These are phyloP conservation scores for Nicator chloris DNA, from an alignment of 2,113 vertebrate genomes.

Conservation along the genomic window DNA sequence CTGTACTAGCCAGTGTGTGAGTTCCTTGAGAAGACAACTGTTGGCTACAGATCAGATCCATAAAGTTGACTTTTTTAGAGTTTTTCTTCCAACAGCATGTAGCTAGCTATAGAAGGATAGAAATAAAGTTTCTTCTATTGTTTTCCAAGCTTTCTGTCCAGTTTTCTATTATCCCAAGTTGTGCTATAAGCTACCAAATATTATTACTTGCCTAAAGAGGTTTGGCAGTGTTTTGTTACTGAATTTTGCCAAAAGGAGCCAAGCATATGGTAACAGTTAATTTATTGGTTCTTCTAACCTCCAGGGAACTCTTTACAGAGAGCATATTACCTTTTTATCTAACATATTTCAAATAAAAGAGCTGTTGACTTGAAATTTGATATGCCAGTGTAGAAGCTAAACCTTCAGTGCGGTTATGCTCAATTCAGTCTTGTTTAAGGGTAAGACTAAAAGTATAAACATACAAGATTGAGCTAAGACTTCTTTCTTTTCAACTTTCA, in stretches of 20 bases:
- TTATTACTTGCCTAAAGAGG: constrained; percentile 25
- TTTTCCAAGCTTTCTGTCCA: constrained; percentile 17
- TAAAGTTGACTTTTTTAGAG: neutral
- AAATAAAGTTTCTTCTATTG: neutral
- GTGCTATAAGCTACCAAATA: constrained; percentile 37
- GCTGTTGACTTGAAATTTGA: constrained; percentile 56
- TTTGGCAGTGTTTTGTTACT: constrained; percentile 56
- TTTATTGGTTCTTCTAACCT: constrained; percentile 57
- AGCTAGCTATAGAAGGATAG: neutral
- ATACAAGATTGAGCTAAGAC: neutral
- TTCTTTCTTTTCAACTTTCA: neutral
- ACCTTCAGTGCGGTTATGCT: neutral
- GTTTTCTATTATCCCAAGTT: neutral
- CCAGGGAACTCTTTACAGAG: constrained; percentile 59
- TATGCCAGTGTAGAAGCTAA: constrained; percentile 9
- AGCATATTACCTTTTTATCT: constrained; percentile 63
- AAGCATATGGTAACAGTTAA: constrained; percentile 69
- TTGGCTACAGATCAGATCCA: neutral
- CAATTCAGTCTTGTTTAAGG: constrained; percentile 27
- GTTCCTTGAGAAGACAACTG: neutral
- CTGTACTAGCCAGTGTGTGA: neutral
- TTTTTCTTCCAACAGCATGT: neutral
- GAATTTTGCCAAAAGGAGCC: constrained; percentile 59
- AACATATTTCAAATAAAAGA: constrained; percentile 61
- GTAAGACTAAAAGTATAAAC: constrained; percentile 24